Evolutionary conservation across 2,797 vertebrate species (phyloP), one percentile per base, ranked within the genome.

Genomic region (Microcaecilia unicolor): DNA sequence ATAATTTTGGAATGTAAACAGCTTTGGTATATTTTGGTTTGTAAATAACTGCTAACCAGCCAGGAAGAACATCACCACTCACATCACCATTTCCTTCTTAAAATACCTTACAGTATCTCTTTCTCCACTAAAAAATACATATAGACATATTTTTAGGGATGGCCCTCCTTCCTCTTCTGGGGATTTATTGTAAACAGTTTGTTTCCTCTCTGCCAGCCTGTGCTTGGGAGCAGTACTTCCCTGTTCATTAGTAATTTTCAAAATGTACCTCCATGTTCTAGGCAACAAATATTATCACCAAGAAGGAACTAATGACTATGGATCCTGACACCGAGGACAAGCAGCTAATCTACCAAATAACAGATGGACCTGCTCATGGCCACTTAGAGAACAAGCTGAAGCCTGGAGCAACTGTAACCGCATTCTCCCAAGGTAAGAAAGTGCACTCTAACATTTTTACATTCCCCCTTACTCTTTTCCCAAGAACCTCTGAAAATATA

Each of bases 201-300:
- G n/a, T n/a, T n/a, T 4, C 7, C n/a, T 13, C 31, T 15, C 15
- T 7, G 19, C 9, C 19, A 7, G 10, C 4, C 15, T 26, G 37
- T 26, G 45, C 36, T 19, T 25, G 18, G 22, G 22, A 28, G 10
- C 6, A n/a, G 18, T 9, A 14, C 15, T 21, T 11, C 28, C 4
- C 8, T 37, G 16, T 15, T 13, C 43, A 29, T 34, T 49, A 9
- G n/a, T n/a, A n/a, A n/a, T 14, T 12, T n/a, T 30, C 20, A 5
- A 20, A 22, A 2, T 51, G 43, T 67, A 35, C 46, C 55, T 78
- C 67, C n/a, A n/a, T 54, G 41, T 67, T 76, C 22, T 59, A 98
- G 96, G 89, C 92, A 16, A 87, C 85, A 42, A 98, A 90, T 61
- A 48, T 93, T 28, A 99, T 99, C 78, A 89, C 83, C 20, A 98